Conservation (phyloP, 2,797 vertebrate species). For the Sphenodon punctatus region DNA sequence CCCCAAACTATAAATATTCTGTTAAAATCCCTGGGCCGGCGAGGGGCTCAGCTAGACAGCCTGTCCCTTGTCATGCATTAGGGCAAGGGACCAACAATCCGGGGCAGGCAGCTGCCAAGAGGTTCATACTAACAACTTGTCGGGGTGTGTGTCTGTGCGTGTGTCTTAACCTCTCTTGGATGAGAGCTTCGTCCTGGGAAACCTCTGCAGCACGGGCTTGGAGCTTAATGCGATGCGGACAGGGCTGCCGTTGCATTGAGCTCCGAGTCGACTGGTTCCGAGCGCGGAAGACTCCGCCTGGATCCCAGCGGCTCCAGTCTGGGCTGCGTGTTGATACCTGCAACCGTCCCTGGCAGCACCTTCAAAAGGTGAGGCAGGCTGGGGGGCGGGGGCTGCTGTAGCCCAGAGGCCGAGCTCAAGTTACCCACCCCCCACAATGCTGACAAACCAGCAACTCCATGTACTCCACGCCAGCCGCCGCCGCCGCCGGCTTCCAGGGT, state of each 20-base stretch:
- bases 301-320: not conserved
- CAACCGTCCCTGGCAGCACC: not conserved
- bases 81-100: slow-evolving; percentile 61
- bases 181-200: not conserved
- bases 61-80: slow-evolving; percentile 60
- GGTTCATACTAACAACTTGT: not conserved
- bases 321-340: fast-evolving
- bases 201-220: not conserved
- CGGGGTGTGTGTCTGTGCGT: too few species aligned
- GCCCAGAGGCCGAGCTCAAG: not conserved
- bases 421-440: not conserved
- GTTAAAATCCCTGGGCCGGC: slow-evolving; percentile 54
- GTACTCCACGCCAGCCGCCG: too few species aligned
- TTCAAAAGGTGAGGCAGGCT: not conserved
- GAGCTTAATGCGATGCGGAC: not conserved
- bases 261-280: not conserved
- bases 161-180: slow-evolving; percentile 12
- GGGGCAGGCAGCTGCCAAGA: slow-evolving; percentile 49
- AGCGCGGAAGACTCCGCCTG: fast-evolving
- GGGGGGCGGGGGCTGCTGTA: not conserved
- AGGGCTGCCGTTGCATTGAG: not conserved
- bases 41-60: slow-evolving; percentile 60
- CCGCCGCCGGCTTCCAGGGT: slow-evolving; percentile 13
- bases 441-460: not conserved
- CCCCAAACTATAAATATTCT: slow-evolving; percentile 61